A percentile compares a stretch with the other conserved stretches of the same genome.
phyloP scores from a whole-genome alignment of 2,888 invertebrate species.

The Acrocera orbiculus region DNA sequence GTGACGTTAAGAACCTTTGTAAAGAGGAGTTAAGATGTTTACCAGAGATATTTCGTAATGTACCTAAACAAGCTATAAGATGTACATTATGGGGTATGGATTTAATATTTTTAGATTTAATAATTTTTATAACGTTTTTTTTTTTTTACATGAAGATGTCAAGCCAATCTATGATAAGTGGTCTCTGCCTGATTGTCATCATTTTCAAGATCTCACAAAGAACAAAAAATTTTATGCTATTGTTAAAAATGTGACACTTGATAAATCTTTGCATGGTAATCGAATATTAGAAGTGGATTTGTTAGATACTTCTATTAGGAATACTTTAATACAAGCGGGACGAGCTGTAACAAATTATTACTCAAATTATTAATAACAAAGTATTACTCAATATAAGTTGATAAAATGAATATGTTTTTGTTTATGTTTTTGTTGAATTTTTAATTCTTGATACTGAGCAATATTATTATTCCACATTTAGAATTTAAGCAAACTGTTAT shows the following conservation, averaged over 20 bases:
- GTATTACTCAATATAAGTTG: no score
- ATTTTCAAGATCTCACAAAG: conserved; percentile 53
- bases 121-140: background rate
- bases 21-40: conserved; percentile 38
- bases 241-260: conserved; percentile 42
- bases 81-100: conserved; percentile 41
- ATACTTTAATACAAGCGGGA: conserved; percentile 43
- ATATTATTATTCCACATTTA: no score
- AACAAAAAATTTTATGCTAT: conserved; percentile 51
- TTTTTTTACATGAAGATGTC: conserved; percentile 30
- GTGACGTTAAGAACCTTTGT: conserved; percentile 40
- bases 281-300: conserved; percentile 46
- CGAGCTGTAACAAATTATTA: no score
- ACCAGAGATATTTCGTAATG: conserved; percentile 35
- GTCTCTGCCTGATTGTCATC: conserved; percentile 45
- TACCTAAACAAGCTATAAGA: conserved; percentile 48
- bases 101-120: background rate
- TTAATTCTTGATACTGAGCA: no score
- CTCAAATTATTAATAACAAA: no score
- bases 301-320: conserved; percentile 50
- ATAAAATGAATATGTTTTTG: no score
- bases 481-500: no score
- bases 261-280: conserved; percentile 42
- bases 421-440: no score
- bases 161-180: conserved; percentile 32